Evolutionary conservation across 2,888 invertebrate genomes (phyloP).

Genomic region (Drosophila tanythrix): DNA sequence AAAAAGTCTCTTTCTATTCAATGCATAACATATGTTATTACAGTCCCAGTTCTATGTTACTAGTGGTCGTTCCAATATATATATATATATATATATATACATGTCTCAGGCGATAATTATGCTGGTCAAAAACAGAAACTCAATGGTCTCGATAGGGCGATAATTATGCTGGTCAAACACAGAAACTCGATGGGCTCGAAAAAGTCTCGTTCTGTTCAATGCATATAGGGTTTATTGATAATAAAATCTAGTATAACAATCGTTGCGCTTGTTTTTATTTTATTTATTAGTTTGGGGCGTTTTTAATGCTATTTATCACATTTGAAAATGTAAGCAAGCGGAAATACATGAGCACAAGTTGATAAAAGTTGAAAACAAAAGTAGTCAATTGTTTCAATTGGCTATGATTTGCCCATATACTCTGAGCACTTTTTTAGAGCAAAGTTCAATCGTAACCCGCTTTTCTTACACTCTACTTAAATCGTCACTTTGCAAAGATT

Average conservation of each 20-base stretch:
- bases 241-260: neutral
- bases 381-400: neutral
- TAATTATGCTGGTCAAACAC: neutral
- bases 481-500: conserved; percentile 1
- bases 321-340: conserved; percentile 8
- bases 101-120: no score
- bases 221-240: neutral
- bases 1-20: no score
- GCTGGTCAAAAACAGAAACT: no score
- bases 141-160: no score
- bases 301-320: neutral
- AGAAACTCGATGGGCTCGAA: neutral
- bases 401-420: neutral
- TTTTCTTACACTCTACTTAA: neutral
- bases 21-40: neutral
- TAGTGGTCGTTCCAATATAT: neutral
- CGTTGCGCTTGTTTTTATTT: neutral
- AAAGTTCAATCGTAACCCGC: neutral
- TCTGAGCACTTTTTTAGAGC: neutral
- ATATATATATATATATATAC: neutral
- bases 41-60: neutral
- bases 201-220: neutral
- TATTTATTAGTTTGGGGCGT: conserved; percentile 16
- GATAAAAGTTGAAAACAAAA: neutral
- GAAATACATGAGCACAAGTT: conserved; percentile 1